A percentile compares a stretch with the other conserved stretches of the same genome.
These are phyloP conservation scores for Centruroides vittatus DNA, from an alignment of 1,140 invertebrate genomes.

Conservation along the genomic window DNA sequence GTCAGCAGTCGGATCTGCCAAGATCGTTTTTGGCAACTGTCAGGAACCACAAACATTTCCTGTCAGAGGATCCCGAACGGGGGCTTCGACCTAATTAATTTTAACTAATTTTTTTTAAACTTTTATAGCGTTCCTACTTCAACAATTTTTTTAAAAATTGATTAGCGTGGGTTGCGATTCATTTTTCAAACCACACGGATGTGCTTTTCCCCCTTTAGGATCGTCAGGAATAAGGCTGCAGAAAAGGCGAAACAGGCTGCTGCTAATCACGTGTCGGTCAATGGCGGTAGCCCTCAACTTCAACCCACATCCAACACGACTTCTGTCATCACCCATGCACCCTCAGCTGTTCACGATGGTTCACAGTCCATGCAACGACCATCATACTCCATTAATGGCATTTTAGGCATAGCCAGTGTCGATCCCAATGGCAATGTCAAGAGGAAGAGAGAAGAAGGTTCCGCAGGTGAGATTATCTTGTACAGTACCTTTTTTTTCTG, in stretches of 20 bases:
- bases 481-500: too few species aligned
- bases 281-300: conserved; percentile 9
- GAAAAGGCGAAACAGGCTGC: conserved; percentile 73
- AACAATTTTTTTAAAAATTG: too few species aligned
- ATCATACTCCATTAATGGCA: conserved; percentile 90
- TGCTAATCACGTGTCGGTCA: conserved; percentile 39
- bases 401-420: conserved; percentile 61
- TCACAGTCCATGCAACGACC: conserved; percentile 32
- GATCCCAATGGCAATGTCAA: conserved; percentile 43
- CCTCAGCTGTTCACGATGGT: conserved; percentile 38
- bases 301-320: conserved; percentile 8
- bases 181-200: too few species aligned
- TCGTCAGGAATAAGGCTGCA: conserved; percentile 88
- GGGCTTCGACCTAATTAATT: too few species aligned
- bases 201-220: conserved; percentile 24
- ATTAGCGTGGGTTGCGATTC: too few species aligned
- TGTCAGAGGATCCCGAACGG: too few species aligned
- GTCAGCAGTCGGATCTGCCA: too few species aligned
- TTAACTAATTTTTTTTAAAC: too few species aligned
- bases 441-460: conserved; percentile 54
- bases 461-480: conserved; percentile 17
- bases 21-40: too few species aligned
- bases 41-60: too few species aligned
- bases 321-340: conserved; percentile 27
- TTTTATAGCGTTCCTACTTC: too few species aligned